phyloP scores from a whole-genome alignment of 2,797 vertebrate species.

The Amazona finschi region DNA sequence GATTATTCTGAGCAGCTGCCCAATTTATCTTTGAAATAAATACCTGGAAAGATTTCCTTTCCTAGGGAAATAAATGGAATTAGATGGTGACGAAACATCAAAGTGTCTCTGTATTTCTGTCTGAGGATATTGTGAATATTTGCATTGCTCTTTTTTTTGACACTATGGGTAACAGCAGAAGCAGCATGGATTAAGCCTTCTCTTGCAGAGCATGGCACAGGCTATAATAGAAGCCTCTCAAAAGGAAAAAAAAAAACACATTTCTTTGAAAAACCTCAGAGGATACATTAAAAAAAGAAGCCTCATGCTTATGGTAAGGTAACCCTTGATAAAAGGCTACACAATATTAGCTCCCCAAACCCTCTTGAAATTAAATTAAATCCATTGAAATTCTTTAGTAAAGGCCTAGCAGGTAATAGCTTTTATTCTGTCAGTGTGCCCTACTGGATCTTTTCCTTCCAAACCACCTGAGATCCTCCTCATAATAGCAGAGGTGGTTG shows the following conservation, averaged over 20 bases:
- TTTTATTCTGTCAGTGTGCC: slow-evolving; percentile 4
- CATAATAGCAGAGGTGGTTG: neutral
- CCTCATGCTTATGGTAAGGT: slow-evolving; percentile 18
- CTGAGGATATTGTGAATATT: slow-evolving; percentile 45
- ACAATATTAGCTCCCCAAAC: slow-evolving; percentile 12
- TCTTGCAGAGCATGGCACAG: neutral
- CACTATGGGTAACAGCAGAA: neutral
- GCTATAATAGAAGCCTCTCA: slow-evolving; percentile 25
- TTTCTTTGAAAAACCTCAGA: slow-evolving; percentile 59
- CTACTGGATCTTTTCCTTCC: neutral
- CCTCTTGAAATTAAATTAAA: slow-evolving; percentile 64
- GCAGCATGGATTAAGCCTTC: slow-evolving; percentile 7
- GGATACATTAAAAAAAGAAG: slow-evolving; percentile 22
- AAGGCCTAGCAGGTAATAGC: neutral
- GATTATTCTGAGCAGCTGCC: neutral
- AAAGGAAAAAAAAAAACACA: slow-evolving; percentile 35
- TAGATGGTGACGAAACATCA: neutral
- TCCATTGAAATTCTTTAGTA: slow-evolving; percentile 12
- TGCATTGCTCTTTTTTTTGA: slow-evolving; percentile 20
- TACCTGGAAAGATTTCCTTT: neutral
- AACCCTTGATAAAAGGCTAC: slow-evolving; percentile 32
- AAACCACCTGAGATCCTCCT: neutral
- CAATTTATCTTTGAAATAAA: neutral
- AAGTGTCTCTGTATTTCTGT: neutral
- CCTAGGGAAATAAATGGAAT: neutral